phyloP scores from a whole-genome alignment of 2,113 vertebrate species.

The Hyperopisus bebe region DNA sequence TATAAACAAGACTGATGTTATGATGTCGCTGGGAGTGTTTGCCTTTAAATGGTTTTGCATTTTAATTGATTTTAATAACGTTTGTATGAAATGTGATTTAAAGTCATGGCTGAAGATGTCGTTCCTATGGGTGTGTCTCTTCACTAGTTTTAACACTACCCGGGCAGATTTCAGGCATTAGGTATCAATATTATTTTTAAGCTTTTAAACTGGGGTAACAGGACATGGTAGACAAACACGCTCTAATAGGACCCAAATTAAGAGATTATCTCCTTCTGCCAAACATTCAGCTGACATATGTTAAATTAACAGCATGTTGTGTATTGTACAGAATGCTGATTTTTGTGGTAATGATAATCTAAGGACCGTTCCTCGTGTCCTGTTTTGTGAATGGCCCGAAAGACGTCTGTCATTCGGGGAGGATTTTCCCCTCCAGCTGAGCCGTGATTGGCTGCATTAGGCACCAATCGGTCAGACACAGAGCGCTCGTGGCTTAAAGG shows the following conservation, averaged over 20 bases:
- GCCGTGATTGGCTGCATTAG: neutral
- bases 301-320: neutral
- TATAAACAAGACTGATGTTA: neutral
- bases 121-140: neutral
- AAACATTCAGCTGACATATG: neutral
- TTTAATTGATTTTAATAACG: neutral
- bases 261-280: neutral
- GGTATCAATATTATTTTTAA: neutral
- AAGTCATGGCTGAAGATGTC: neutral
- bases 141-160: neutral
- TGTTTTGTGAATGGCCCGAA: neutral
- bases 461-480: neutral
- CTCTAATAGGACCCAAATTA: neutral
- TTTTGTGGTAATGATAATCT: neutral
- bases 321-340: neutral
- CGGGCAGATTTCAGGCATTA: neutral
- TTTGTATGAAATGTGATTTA: neutral
- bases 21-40: neutral
- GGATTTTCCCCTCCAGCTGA: neutral
- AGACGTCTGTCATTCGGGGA: neutral
- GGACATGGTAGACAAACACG: neutral
- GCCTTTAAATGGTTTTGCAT: neutral
- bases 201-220: neutral
- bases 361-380: neutral
- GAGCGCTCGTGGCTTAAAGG: neutral